These are phyloP conservation scores for Shinisaurus crocodilurus DNA, from an alignment of 2,113 vertebrate genomes.

Conservation along the genomic window DNA sequence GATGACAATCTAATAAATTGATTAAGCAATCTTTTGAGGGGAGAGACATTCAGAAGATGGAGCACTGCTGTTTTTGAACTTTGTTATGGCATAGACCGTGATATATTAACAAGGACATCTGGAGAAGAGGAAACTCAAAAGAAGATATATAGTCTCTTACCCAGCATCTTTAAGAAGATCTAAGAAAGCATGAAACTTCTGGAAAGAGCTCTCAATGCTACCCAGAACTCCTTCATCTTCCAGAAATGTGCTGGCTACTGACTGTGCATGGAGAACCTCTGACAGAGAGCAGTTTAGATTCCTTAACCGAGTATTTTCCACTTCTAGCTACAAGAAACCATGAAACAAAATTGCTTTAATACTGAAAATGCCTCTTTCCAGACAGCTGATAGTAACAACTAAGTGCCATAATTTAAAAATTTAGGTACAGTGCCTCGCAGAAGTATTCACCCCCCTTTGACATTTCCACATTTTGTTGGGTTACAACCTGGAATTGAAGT, in stretches of 20 bases:
- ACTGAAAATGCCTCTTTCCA: neutral
- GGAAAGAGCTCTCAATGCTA: slow-evolving; percentile 93
- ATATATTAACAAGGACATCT: neutral
- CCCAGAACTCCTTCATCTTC: slow-evolving; percentile 91
- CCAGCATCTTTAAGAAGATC: slow-evolving; percentile 96
- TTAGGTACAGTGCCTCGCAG: no score
- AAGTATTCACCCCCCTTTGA: no score
- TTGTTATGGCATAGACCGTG: neutral
- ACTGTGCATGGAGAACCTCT: slow-evolving; percentile 80
- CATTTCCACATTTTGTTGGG: no score
- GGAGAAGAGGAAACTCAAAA: neutral
- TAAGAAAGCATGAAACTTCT: slow-evolving; percentile 96
- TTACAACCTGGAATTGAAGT: no score
- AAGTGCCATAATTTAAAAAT: neutral
- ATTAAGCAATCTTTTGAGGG: neutral
- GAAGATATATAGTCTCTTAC: slow-evolving; percentile 71
- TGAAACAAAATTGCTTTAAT: slow-evolving; percentile 1
- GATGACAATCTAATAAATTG: neutral
- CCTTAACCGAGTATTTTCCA: slow-evolving; percentile 86
- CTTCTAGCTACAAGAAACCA: slow-evolving; percentile 80
- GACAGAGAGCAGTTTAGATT: slow-evolving; percentile 86
- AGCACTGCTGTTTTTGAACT: neutral
- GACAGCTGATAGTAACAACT: neutral
- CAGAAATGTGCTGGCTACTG: slow-evolving; percentile 79
- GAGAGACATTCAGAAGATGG: neutral